phyloP scores from a whole-genome alignment of 2,797 vertebrate species.

The Sebastes steindachneri region DNA sequence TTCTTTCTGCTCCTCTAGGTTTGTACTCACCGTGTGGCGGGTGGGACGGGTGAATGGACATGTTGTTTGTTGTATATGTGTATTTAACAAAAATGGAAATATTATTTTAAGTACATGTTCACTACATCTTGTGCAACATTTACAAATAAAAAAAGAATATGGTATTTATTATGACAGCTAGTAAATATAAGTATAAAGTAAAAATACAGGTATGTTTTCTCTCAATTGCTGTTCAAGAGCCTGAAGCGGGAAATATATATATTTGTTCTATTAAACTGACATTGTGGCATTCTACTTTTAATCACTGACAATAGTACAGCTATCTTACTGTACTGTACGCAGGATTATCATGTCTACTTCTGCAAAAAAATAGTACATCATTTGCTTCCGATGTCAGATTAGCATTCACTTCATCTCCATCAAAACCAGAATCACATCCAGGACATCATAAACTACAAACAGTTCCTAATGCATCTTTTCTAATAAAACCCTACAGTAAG shows the following conservation, averaged over 20 bases:
- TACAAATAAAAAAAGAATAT: not conserved
- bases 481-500: slow-evolving; percentile 59
- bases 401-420: slow-evolving; percentile 63
- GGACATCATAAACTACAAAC: slow-evolving; percentile 75
- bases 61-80: too few species aligned
- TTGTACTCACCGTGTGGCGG: too few species aligned
- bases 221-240: not conserved
- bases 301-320: not conserved
- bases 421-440: slow-evolving; percentile 63
- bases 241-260: not conserved
- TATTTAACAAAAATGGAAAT: too few species aligned
- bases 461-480: slow-evolving; percentile 65
- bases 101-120: too few species aligned
- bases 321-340: not conserved
- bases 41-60: too few species aligned
- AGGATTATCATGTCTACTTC: not conserved
- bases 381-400: slow-evolving; percentile 23
- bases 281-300: not conserved
- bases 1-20: too few species aligned
- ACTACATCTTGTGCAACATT: too few species aligned
- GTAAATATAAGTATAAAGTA: not conserved
- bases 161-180: not conserved
- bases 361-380: not conserved
- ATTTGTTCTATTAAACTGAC: not conserved
- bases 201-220: not conserved